Evolutionary conservation across 2,797 vertebrate genomes (phyloP).

Genomic region (Poecile montanus): DNA sequence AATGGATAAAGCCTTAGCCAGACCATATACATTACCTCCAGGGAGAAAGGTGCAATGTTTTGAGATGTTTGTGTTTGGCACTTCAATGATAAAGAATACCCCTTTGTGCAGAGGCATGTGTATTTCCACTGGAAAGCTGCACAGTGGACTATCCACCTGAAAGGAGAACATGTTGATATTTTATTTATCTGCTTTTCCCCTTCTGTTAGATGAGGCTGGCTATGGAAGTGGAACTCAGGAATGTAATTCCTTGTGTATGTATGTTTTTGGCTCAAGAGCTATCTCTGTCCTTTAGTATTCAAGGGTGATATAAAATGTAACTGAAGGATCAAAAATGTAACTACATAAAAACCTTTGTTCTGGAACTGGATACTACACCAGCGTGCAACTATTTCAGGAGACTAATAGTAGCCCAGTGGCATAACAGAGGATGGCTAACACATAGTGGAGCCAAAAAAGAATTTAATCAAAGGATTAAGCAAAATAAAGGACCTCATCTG

Average conservation of each 20-base stretch:
- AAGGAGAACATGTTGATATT: neutral
- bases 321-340: neutral
- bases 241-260: neutral
- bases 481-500: neutral
- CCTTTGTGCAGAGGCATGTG: neutral
- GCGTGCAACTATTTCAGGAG: neutral
- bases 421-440: neutral
- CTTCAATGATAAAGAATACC: neutral
- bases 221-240: neutral
- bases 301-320: neutral
- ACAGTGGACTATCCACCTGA: neutral
- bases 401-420: neutral
- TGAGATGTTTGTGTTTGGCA: constrained; percentile 16
- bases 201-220: neutral
- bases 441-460: neutral
- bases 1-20: neutral
- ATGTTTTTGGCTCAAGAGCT: neutral
- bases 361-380: neutral
- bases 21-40: constrained; percentile 28
- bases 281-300: neutral
- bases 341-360: neutral
- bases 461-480: neutral
- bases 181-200: neutral
- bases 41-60: neutral
- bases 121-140: neutral